These are phyloP conservation scores for Enhydra lutris DNA, from an alignment of 2,113 vertebrate genomes.

Conservation along the genomic window DNA sequence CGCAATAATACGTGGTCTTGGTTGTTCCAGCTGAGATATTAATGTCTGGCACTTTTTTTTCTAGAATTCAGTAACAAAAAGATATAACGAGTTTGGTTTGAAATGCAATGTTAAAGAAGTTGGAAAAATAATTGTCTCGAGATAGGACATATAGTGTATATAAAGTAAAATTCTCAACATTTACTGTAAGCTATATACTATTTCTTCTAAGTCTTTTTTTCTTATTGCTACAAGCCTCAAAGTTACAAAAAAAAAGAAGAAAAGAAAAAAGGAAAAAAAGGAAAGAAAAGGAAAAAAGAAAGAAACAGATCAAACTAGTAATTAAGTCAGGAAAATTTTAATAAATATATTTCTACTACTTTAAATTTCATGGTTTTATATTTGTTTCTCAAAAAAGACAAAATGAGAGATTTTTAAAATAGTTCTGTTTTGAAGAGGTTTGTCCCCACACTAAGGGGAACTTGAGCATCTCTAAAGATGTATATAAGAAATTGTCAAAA, in stretches of 20 bases:
- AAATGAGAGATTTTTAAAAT: not conserved
- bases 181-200: not conserved
- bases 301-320: not conserved
- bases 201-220: not conserved
- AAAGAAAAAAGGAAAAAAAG: not conserved
- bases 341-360: not conserved
- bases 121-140: conserved; percentile 29
- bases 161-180: conserved; percentile 1
- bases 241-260: not conserved
- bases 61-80: conserved; percentile 67
- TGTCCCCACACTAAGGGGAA: not conserved
- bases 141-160: not conserved
- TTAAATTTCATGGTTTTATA: not conserved
- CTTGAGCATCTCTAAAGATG: not conserved
- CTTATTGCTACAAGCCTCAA: not conserved
- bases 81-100: conserved; percentile 29
- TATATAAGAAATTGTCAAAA: not conserved
- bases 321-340: not conserved
- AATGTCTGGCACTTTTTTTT: conserved; percentile 51
- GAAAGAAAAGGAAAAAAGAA: not conserved
- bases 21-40: conserved; percentile 74
- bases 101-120: conserved; percentile 26
- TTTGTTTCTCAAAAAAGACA: not conserved
- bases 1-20: conserved; percentile 70
- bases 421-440: not conserved